Evolutionary conservation across 2,888 invertebrate species (phyloP), one percentile per base, ranked within the genome.

Genomic region (Atrina japonica): DNA sequence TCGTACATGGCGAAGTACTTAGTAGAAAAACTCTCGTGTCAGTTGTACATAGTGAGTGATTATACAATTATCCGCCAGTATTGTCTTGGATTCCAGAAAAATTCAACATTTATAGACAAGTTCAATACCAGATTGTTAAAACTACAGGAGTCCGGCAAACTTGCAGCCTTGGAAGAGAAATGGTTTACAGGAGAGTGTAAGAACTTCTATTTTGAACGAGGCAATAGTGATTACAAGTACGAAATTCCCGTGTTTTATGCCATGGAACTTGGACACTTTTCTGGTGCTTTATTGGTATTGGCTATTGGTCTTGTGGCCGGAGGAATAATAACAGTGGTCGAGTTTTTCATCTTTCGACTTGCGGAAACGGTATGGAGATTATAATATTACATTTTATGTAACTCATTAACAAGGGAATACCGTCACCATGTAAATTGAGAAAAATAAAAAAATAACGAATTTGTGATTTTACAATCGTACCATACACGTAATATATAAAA

Each of bases 211-310:
- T 56, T 78, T n/a, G 35, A 11, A 35, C 5, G 78, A 81, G 58
- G 60, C 1, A 52, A 65, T 16, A 63, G 60, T 3, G 75, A 71
- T 16, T 75, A 76, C 25, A 67, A 63, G 30, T 63, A 75, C 23
- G 59, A 73, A 52, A 52, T 75, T n/a, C 73, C 70, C 0, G 53
- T 58, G 6, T 78, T 75, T 56, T 66, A 69, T 58, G 18, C 67
- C 21, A 74, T 87, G 1, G 83, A 84, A 27, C 73, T 86, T 0
- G 85, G 82, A 0, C 76, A 83, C 2, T 85, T 87, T 68, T 84
- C 84, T 25, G 83, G 86, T 11, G 84, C 83, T 2, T 68, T 87
- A 14, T 75, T 85, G 3, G 66, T 86, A 2, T 70, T 87, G 21
- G 77, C 78, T 2, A 64, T 79, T 29, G 87, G 85, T 18, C 60